Base-by-base conservation (phyloP, 64 coral and sea anemone species). In the Cladopsammia gracilis region DNA sequence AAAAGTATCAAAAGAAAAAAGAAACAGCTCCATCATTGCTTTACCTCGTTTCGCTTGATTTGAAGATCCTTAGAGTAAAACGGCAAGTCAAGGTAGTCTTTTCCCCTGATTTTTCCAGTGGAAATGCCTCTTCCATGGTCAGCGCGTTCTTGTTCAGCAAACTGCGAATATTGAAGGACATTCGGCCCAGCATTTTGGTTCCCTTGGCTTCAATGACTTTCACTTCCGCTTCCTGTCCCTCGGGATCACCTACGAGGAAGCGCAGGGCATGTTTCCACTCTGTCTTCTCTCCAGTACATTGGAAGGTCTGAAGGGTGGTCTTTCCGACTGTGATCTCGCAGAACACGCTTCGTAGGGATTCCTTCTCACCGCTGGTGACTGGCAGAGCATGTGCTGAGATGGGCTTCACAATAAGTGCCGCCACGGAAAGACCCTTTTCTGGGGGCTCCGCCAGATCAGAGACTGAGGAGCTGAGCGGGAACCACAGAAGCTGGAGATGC, bases 221-320 rank as follows among this genome's bases (percentile, higher is more conserved):
- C 1, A 98, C 70, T 51, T 93, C 71, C 5, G 91, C 94, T 73
- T 92, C 83, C 11, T 89, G 78, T 48, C 48, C 92, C 44, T 78
- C 75, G 26, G 89, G 96, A 19, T 96, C 89, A 4, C 85, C 62
- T 14, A 98, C 71, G 11, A 98, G 83, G 71, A 98, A 98, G 3
- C 94, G 73, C 19, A 98, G 80, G 10, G 93, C 87, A 14, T 98
- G 96, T 45, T 98, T 98, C 96, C 96, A 98, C 25, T 98, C 90
- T 6, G 24, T 79, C 20, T 98, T 86, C 73, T 91, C 75, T 64
- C 90, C 87, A 57, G 64, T 88, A 48, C 73, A 66, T 73, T 90
- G 69, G 85, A 95, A 98, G 44, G 96, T 98, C 62, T 98, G 89
- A 26, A 87, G 34, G 18, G 79, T 89, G 43, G 62, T 64, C 6